These are phyloP conservation scores for Rhogogaster chlorosoma DNA, from an alignment of 2,888 invertebrate species.

Conservation along the genomic window DNA sequence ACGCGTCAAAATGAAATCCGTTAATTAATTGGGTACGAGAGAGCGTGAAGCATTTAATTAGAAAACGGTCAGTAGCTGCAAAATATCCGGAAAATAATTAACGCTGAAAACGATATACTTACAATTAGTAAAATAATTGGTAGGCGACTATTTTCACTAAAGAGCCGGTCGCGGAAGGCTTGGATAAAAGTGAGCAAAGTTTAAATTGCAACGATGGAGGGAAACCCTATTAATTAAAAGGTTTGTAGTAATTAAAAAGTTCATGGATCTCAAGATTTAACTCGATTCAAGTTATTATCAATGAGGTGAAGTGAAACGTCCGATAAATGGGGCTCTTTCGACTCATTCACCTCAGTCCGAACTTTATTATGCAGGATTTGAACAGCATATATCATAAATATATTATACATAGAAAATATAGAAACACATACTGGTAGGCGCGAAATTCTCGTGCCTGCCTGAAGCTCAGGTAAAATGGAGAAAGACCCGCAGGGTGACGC, in stretches of 20 bases:
- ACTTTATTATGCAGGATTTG: background rate
- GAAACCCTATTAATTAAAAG: conserved; percentile 52
- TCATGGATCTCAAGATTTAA: conserved; percentile 40
- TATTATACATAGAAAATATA: conserved; percentile 1
- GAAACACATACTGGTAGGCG: background rate
- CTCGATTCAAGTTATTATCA: conserved; percentile 15
- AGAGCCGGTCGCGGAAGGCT: background rate
- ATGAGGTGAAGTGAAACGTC: background rate
- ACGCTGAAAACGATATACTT: conserved; percentile 31
- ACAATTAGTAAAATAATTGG: conserved; percentile 20
- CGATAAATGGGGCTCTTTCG: background rate
- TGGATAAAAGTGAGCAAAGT: conserved; percentile 1
- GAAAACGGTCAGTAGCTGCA: conserved; percentile 32
- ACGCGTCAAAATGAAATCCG: background rate
- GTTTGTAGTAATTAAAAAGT: conserved; percentile 53
- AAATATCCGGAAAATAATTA: conserved; percentile 35
- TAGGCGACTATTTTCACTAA: background rate
- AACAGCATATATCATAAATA: background rate
- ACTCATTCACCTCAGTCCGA: background rate
- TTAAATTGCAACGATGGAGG: conserved; percentile 24
- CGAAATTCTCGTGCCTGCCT: background rate
- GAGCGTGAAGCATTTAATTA: conserved; percentile 34
- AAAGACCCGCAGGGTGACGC: background rate
- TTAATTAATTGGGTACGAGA: conserved; percentile 37
- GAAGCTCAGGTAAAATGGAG: conserved; percentile 12